phyloP scores from a whole-genome alignment of 2,888 invertebrate species.

The Ophioninae sp. region DNA sequence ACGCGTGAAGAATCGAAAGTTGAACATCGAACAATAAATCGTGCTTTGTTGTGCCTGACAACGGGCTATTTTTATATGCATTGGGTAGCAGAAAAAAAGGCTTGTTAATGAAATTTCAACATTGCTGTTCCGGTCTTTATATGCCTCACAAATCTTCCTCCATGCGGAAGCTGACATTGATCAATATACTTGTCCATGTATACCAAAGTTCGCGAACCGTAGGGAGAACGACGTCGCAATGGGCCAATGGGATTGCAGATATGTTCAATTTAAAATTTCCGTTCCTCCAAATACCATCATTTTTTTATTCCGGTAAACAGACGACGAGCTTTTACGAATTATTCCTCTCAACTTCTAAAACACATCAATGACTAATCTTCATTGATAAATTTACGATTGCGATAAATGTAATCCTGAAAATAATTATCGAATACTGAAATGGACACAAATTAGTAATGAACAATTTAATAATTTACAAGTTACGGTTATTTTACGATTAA shows the following conservation, averaged over 20 bases:
- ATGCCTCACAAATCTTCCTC: neutral
- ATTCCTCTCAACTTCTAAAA: neutral
- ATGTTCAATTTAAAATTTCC: neutral
- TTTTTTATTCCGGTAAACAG: neutral
- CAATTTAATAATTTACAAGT: neutral
- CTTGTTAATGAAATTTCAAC: neutral
- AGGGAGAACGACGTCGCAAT: neutral
- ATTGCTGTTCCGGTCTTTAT: neutral
- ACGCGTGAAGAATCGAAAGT: neutral
- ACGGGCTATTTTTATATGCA: neutral
- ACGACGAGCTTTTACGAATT: neutral
- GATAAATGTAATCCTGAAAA: neutral
- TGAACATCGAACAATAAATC: neutral
- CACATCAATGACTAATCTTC: neutral
- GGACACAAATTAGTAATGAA: neutral
- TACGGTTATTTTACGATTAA: neutral
- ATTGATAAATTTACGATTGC: neutral
- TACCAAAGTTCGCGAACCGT: neutral
- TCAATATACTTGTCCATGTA: neutral
- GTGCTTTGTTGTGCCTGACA: neutral
- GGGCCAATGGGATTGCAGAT: neutral
- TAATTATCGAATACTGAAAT: neutral
- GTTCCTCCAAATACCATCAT: neutral
- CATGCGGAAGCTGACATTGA: neutral
- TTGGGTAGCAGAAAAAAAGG: neutral